A percentile compares a stretch with the other conserved stretches of the same genome.
Conservation (phyloP, 2,113 vertebrate genomes). For the Ovibos moschatus region DNA sequence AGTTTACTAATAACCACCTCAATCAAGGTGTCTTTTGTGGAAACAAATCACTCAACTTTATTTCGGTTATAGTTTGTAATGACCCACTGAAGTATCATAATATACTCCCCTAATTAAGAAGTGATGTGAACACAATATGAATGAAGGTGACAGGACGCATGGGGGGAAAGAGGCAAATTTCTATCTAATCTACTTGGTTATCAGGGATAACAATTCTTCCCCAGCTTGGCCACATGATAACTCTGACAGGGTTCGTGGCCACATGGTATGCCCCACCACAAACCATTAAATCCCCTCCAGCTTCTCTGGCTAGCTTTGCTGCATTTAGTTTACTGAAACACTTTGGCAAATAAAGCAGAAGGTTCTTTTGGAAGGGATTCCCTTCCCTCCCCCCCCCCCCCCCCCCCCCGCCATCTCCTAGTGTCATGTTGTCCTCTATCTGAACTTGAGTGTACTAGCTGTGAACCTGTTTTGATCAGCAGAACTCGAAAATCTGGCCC, state of each 20-base stretch:
- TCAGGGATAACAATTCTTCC: slow-evolving; percentile 33
- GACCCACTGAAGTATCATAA: slow-evolving; percentile 68
- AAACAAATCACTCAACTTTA: slow-evolving; percentile 67
- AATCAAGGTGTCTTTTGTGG: slow-evolving; percentile 66
- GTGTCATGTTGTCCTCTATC: slow-evolving; percentile 29
- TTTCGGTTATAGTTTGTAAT: slow-evolving; percentile 50
- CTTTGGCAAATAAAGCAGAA: slow-evolving; percentile 33
- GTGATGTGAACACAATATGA: slow-evolving; percentile 28
- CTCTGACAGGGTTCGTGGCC: slow-evolving; percentile 49
- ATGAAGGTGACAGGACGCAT: background rate
- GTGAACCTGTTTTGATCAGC: slow-evolving; percentile 65
- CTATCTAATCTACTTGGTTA: slow-evolving; percentile 55
- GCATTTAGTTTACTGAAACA: slow-evolving; percentile 72
- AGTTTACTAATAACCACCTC: slow-evolving; percentile 72
- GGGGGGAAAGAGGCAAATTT: background rate
- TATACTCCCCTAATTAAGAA: slow-evolving; percentile 72
- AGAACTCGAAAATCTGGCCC: slow-evolving; percentile 56
- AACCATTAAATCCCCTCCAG: slow-evolving; percentile 65
- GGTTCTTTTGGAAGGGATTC: background rate
- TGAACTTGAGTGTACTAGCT: slow-evolving; percentile 61
- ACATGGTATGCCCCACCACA: slow-evolving; percentile 40
- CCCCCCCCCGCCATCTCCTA: background rate
- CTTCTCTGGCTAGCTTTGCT: slow-evolving; percentile 60
- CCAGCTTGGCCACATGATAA: slow-evolving; percentile 34
- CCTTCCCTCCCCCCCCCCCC: background rate